A percentile compares a stretch with the other conserved stretches of the same genome.
These are phyloP conservation scores for Ardeotis arabs DNA, from an alignment of 2,113 vertebrate species.

Conservation along the genomic window DNA sequence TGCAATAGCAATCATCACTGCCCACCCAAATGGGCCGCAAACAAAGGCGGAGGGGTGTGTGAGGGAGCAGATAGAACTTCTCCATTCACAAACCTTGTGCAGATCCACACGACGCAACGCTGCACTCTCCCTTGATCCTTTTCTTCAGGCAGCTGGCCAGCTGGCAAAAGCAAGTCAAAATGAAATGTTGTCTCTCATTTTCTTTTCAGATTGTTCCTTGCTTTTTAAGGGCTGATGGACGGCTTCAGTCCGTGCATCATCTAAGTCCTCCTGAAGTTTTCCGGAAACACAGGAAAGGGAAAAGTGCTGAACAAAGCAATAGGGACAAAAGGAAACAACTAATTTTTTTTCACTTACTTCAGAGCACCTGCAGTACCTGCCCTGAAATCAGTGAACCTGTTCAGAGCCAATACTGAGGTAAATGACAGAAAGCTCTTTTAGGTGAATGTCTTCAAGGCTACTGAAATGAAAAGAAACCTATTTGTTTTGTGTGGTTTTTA, in stretches of 20 bases:
- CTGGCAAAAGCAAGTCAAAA: neutral
- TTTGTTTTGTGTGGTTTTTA: neutral
- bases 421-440: neutral
- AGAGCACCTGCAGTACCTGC: neutral
- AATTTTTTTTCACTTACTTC: neutral
- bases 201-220: neutral
- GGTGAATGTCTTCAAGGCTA: neutral
- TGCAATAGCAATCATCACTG: neutral
- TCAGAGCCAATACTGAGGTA: neutral
- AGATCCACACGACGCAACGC: neutral
- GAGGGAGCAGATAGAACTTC: neutral
- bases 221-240: neutral
- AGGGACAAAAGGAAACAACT: neutral
- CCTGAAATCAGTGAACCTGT: neutral
- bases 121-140: neutral
- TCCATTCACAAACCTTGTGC: constrained; percentile 1
- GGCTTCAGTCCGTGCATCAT: neutral
- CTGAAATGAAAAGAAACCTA: neutral
- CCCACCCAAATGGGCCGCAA: neutral
- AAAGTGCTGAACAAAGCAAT: neutral
- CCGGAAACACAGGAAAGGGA: neutral
- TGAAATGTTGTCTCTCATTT: constrained; percentile 14
- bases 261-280: neutral
- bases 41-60: neutral
- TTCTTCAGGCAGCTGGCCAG: neutral